Base-by-base conservation (phyloP, 2,113 vertebrate species). In the Oreochromis spilurus region DNA sequence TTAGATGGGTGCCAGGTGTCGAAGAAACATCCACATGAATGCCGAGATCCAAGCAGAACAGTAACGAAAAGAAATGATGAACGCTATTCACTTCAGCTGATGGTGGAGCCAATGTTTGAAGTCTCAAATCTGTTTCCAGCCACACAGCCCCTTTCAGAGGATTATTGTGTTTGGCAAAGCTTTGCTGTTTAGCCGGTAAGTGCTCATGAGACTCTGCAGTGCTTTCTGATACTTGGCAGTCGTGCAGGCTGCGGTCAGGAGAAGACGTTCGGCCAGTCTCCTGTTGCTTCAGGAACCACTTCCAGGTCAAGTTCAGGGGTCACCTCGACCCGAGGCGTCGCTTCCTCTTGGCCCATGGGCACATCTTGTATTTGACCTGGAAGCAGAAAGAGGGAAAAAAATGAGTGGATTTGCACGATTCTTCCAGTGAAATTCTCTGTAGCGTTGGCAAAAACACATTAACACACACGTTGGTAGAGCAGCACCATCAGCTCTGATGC, bases 201-300 rank as follows among this genome's bases (percentile, higher is more conserved):
- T 58, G 80, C 40, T 60, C 75, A 70, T 7, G 43, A 77, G 26
- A 19, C 43, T 77, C 70, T 50, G 24, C 24, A 50, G 52, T 53
- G 79, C 82, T 36, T 12, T 19, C 12, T 43, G 60, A 43, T 48
- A 48, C n/a, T 17, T 4, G 31, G 19, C 14, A 45, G n/a, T 24
- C 9, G 2, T n/a, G 34, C 40, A 24, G 57, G 21, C 29, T 5
- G 60, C 3, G 7, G 31, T 94, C 82, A 95, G 58, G 91, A 48
- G 83, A 96, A 96, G 79, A 94, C 95, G 12, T 87, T 91, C 24
- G 95, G 94, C 94, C 95, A 95, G 84, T 95, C 94, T 82, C 84
- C 92, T 2, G 92, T 83, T 19, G 92, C 78, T 54, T 95, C 94
- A 4, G 94, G 93, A 52, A 96, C 95, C 62, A 95, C 95, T 55